Conservation (phyloP, 2,888 invertebrate genomes). For the Drosophila borealis region DNA sequence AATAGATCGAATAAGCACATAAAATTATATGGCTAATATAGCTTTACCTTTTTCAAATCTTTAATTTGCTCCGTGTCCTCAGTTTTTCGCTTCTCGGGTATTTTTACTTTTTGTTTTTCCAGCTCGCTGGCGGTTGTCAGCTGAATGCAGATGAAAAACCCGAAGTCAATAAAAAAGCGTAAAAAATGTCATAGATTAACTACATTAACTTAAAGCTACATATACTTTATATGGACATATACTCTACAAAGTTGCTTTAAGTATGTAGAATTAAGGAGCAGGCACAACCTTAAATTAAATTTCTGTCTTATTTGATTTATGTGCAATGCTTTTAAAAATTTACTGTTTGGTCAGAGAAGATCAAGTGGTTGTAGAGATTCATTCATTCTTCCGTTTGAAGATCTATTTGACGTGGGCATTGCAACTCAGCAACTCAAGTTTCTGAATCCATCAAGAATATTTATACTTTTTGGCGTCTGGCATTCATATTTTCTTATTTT, state of each 20-base stretch:
- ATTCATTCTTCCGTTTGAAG: constrained; percentile 8
- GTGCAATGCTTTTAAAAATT: neutral
- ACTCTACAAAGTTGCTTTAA: too few relatives aligned
- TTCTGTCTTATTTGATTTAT: neutral
- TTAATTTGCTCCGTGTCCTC: constrained; percentile 93
- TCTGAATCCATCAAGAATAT: constrained; percentile 42
- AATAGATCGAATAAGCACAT: neutral
- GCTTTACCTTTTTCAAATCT: constrained; percentile 93
- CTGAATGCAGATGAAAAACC: constrained; percentile 77
- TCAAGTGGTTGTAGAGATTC: constrained; percentile 22
- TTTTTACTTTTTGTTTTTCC: constrained; percentile 88
- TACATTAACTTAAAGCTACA: neutral
- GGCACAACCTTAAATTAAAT: neutral
- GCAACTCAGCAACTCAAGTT: constrained; percentile 47
- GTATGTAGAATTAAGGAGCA: too few relatives aligned
- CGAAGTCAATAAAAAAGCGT: constrained; percentile 12
- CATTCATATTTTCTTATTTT: constrained; percentile 9
- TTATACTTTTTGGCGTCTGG: constrained; percentile 49
- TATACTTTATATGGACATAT: neutral
- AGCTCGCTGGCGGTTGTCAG: constrained; percentile 86
- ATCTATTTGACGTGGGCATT: constrained; percentile 30
- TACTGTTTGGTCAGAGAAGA: constrained; percentile 8
- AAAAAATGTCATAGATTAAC: neutral
- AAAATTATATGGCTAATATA: neutral
- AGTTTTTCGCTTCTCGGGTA: constrained; percentile 92